Conservation (phyloP, 1,140 invertebrate species). For the Microplitis mediator region DNA sequence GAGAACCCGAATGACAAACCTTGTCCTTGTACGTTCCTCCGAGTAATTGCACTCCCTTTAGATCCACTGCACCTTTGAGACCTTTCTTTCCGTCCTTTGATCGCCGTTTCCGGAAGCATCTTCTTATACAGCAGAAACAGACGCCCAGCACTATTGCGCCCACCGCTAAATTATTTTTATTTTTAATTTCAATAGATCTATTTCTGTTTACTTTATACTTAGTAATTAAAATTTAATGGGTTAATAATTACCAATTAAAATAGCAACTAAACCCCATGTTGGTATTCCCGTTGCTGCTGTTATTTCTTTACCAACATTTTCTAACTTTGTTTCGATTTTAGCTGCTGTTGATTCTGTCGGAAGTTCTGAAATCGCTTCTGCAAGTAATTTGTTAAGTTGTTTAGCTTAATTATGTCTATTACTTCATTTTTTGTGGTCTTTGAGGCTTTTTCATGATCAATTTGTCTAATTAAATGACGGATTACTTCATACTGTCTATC, state of each 20-base stretch:
- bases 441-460: no score
- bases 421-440: no score
- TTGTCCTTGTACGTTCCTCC: slow-evolving; percentile 98
- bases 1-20: slow-evolving; percentile 67
- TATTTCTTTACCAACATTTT: slow-evolving; percentile 61
- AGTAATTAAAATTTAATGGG: neutral
- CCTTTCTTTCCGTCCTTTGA: slow-evolving; percentile 97
- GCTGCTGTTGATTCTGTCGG: slow-evolving; percentile 33
- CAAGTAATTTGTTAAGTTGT: neutral
- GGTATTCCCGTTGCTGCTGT: slow-evolving; percentile 72
- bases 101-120: slow-evolving; percentile 91
- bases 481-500: no score
- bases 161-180: slow-evolving; percentile 64
- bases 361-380: slow-evolving; percentile 27
- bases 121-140: slow-evolving; percentile 91
- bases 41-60: slow-evolving; percentile 94
- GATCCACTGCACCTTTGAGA: slow-evolving; percentile 90
- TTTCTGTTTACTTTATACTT: neutral
- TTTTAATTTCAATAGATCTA: neutral
- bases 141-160: slow-evolving; percentile 83
- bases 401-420: no score
- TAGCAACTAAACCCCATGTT: slow-evolving; percentile 74
- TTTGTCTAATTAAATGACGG: no score
- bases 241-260: slow-evolving; percentile 55
- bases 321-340: slow-evolving; percentile 52